Conservation (phyloP, 2,888 invertebrate genomes). For the Rhodophaea formosa region DNA sequence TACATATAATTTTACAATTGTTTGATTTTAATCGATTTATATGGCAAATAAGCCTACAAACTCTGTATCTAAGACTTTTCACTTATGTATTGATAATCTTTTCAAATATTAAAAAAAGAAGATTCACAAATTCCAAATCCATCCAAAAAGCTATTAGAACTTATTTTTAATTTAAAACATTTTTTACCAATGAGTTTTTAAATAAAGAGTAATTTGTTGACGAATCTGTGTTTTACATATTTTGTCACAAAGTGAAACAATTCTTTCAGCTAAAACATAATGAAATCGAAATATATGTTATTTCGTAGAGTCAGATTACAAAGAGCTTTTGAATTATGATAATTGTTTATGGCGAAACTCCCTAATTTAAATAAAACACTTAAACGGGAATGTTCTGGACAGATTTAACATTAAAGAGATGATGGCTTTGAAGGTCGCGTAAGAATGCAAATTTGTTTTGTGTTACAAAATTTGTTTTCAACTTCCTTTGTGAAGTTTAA, state of each 20-base stretch:
- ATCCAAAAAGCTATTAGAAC: too few relatives aligned
- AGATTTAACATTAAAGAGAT: slow-evolving; percentile 7
- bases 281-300: background rate
- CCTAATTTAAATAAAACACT: slow-evolving; percentile 2
- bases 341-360: background rate
- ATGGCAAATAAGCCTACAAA: too few relatives aligned
- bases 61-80: too few relatives aligned
- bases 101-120: too few relatives aligned
- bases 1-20: too few relatives aligned
- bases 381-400: background rate
- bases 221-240: too few relatives aligned
- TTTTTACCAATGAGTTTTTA: too few relatives aligned
- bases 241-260: background rate
- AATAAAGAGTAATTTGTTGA: too few relatives aligned
- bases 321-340: background rate
- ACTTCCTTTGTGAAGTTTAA: background rate
- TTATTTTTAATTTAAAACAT: too few relatives aligned
- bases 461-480: background rate
- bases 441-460: slow-evolving; percentile 1
- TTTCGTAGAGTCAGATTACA: background rate
- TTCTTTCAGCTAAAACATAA: background rate
- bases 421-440: background rate
- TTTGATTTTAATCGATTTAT: too few relatives aligned
- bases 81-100: too few relatives aligned
- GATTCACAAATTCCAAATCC: too few relatives aligned